Conservation (phyloP, 1,140 invertebrate species). For the Zaprionus tsacasi region DNA sequence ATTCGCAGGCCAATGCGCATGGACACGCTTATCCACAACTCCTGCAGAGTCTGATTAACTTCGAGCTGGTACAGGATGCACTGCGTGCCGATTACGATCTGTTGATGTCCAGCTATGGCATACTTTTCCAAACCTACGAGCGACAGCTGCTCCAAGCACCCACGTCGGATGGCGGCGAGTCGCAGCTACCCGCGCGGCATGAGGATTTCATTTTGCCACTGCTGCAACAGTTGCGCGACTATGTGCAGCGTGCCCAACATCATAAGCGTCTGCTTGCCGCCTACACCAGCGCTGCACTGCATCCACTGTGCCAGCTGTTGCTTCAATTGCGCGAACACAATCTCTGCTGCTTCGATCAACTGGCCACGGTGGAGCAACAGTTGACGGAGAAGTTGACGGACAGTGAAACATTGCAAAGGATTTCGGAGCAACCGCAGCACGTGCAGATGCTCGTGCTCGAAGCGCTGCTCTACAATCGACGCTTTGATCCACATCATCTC, state of each 20-base stretch:
- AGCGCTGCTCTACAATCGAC: constrained; percentile 33
- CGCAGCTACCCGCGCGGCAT: constrained; percentile 24
- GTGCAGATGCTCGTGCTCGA: constrained; percentile 54
- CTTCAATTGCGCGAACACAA: constrained; percentile 36
- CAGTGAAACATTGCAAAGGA: background rate
- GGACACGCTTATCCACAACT: constrained; percentile 28
- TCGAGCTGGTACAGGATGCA: constrained; percentile 68
- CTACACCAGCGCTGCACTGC: constrained; percentile 41
- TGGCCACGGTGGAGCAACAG: constrained; percentile 56
- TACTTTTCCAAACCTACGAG: constrained; percentile 60
- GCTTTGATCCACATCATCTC: background rate
- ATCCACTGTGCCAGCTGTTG: constrained; percentile 53
- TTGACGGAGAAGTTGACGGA: constrained; percentile 12
- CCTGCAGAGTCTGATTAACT: constrained; percentile 47
- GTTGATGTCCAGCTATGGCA: constrained; percentile 42
- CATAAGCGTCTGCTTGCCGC: background rate
- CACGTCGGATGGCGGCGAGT: background rate
- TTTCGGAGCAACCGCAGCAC: constrained; percentile 23
- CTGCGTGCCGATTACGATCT: constrained; percentile 54
- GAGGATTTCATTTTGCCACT: constrained; percentile 56
- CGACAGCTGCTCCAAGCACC: background rate
- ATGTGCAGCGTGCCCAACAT: constrained; percentile 53
- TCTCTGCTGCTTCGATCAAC: constrained; percentile 51
- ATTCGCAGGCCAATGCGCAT: background rate
- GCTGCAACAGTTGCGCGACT: constrained; percentile 58